Conservation (phyloP, 1,140 invertebrate species). For the Pantala flavescens region DNA sequence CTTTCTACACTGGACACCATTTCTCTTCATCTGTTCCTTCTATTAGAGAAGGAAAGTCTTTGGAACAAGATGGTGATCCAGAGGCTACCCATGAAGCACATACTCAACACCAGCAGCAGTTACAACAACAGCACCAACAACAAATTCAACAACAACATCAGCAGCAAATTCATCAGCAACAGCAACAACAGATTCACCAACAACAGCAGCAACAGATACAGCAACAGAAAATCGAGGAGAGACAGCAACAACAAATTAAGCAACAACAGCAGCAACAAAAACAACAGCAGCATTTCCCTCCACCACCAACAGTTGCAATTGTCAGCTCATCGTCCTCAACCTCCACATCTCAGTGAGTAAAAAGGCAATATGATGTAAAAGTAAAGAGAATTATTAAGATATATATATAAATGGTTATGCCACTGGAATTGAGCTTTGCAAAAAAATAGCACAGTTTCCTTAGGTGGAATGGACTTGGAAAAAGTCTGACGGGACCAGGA, state of each 20-base stretch:
- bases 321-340: slow-evolving; percentile 16
- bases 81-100: slow-evolving; percentile 29
- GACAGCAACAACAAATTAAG: slow-evolving; percentile 16
- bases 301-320: background rate
- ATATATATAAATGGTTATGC: background rate
- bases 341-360: slow-evolving; percentile 15
- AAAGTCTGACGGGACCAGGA: too few relatives aligned
- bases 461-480: too few relatives aligned
- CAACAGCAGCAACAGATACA: slow-evolving; percentile 41
- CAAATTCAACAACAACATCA: slow-evolving; percentile 34
- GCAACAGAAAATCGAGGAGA: background rate
- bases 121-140: slow-evolving; percentile 34
- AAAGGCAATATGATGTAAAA: too few relatives aligned
- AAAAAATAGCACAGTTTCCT: too few relatives aligned
- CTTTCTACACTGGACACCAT: slow-evolving; percentile 18
- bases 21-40: background rate
- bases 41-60: slow-evolving; percentile 19
- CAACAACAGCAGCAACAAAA: slow-evolving; percentile 11
- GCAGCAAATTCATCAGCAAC: slow-evolving; percentile 34
- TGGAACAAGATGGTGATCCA: background rate
- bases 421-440: background rate
- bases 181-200: slow-evolving; percentile 34
- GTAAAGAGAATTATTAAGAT: slow-evolving; percentile 5
- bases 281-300: background rate
- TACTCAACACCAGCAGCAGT: slow-evolving; percentile 27